Base-by-base conservation (phyloP, 2,888 invertebrate genomes). In the Hedychridium roseum region DNA sequence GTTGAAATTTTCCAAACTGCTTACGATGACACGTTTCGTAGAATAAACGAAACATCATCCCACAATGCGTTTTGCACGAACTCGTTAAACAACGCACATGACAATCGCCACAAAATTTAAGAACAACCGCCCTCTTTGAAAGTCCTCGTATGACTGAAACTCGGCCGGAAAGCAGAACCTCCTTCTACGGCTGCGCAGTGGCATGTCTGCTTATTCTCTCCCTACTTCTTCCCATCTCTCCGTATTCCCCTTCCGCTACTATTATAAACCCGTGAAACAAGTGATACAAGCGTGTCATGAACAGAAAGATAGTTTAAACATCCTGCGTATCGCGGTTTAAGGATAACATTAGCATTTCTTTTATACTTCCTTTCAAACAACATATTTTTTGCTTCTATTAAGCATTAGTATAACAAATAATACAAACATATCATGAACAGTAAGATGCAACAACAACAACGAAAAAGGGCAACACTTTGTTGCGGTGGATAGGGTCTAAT, bases 151-250 rank as follows among this genome's bases (percentile, higher is more conserved):
- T 48, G 34, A 58, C 57, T 57, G 35, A 50, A 20, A 41, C 31
- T 35, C 16, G 44, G 16, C 21, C 37, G 16, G 7, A n/a, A n/a
- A n/a, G n/a, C n/a, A n/a, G n/a, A n/a, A n/a, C 31, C 17, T 21
- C 23, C 3, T 16, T 27, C 32, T 28, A 28, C 32, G 41, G 31
- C 38, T 23, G 42, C 39, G 17, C 15, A 36, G 41, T 28, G 23
- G 35, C 28, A 45, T 43, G 50, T 54, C 58, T 50, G 49, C 44
- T 59, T 58, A 58, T 48, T 38, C 45, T 50, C 50, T 31, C 43
- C 50, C 31, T 35, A 20, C 15, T 20, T 18, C 6, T 15, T 23
- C 20, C 37, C 34, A 9, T 7, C 12, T 11, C 26, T 12, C 27
- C 31, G 16, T 47, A 16, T 18, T 12, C 9, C 31, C 12, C 38